Conservation (phyloP, 2,888 invertebrate genomes). For the Pristionchus fissidentatus region DNA sequence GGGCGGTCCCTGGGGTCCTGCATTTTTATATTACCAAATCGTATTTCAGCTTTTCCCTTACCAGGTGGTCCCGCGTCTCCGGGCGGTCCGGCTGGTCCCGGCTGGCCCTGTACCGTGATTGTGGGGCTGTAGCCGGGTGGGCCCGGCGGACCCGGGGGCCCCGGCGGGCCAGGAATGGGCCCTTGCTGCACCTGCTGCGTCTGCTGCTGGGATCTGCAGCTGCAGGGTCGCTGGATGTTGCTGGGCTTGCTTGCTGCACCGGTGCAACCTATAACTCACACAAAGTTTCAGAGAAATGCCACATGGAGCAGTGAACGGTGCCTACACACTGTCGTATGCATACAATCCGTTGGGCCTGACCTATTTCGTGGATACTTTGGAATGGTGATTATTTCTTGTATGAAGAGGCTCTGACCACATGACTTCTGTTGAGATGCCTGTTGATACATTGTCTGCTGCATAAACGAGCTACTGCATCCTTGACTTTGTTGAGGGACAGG, state of each 20-base stretch:
- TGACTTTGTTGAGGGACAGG: neutral
- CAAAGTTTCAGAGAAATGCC: too few species aligned
- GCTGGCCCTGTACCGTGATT: neutral
- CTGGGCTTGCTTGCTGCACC: neutral
- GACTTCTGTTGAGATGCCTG: neutral
- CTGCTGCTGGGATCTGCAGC: neutral
- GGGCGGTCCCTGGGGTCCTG: neutral
- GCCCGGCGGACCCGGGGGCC: slow-evolving; percentile 9
- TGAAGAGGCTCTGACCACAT: neutral
- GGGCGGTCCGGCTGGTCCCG: neutral
- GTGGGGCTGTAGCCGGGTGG: neutral
- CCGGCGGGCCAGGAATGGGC: neutral
- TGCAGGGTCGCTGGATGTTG: neutral
- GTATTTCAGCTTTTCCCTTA: too few species aligned
- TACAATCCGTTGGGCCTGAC: too few species aligned
- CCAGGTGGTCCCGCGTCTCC: neutral
- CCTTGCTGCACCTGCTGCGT: too few species aligned
- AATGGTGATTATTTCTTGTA: too few species aligned
- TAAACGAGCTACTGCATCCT: neutral
- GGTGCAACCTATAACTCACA: slow-evolving; percentile 8
- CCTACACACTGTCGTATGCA: too few species aligned
- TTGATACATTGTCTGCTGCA: neutral
- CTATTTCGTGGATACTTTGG: too few species aligned
- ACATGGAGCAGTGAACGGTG: too few species aligned
- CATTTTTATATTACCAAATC: too few species aligned